Percentiles rank a stretch among this genome's conserved stretches.
Conservation (phyloP, 2,888 invertebrate genomes). For the Brachyopa scutellaris region DNA sequence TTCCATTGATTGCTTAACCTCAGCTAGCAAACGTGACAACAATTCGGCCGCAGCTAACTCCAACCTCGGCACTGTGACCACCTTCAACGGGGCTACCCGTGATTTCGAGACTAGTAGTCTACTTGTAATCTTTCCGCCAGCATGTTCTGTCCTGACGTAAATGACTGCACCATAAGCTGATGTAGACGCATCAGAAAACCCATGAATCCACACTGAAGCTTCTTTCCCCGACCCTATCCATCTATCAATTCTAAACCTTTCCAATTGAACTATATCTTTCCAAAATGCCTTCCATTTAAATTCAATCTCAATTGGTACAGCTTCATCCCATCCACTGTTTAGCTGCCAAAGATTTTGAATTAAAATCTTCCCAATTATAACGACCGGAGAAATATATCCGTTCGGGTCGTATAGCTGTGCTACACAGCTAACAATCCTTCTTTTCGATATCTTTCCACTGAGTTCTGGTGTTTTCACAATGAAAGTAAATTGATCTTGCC, state of each 20-base stretch:
- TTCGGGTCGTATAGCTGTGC: conserved; percentile 73
- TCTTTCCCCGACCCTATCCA: conserved; percentile 68
- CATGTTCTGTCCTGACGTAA: conserved; percentile 52
- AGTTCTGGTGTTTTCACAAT: conserved; percentile 28
- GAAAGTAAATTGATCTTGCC: conserved; percentile 18
- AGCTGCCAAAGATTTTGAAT: conserved; percentile 74
- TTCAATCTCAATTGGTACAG: conserved; percentile 15
- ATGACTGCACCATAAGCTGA: conserved; percentile 73
- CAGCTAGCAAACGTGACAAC: background rate
- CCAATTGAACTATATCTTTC: background rate
- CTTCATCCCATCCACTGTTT: no score
- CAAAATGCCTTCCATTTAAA: conserved; percentile 11
- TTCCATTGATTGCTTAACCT: conserved; percentile 4
- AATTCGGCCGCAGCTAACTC: conserved; percentile 25
- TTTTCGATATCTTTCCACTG: conserved; percentile 22
- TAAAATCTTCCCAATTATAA: conserved; percentile 72
- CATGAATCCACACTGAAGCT: conserved; percentile 70
- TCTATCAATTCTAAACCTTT: background rate
- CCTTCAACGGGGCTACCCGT: conserved; percentile 33
- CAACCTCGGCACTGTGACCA: conserved; percentile 32
- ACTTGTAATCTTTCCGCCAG: conserved; percentile 30
- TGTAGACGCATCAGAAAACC: conserved; percentile 74
- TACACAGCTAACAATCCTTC: conserved; percentile 19
- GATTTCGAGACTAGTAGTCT: conserved; percentile 15
- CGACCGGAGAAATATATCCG: conserved; percentile 69